Evolutionary conservation across 2,113 vertebrate species (phyloP), one percentile per base, ranked within the genome.

Genomic region (Prionailurus bengalensis): DNA sequence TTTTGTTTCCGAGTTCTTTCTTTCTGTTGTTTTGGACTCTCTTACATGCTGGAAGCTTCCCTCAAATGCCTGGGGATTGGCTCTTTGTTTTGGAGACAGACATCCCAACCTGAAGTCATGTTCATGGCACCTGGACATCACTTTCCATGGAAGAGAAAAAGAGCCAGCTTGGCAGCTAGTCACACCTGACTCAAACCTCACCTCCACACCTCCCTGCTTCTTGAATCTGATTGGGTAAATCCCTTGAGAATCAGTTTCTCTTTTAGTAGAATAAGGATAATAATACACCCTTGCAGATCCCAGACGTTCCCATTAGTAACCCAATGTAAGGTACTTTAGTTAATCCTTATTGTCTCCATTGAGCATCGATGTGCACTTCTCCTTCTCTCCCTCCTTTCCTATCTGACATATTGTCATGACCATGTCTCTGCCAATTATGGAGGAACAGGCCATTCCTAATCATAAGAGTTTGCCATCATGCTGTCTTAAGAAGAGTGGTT

Each of bases 201-300:
- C 19, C 29, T 76, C 68, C 68, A 58, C 51, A 70, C 58, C 48
- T 81, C 68, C 55, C 51, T 51, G 27, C 33, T 93, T 82, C 79
- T 81, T 61, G 17, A 65, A 31, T 27, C 29, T 14, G 4, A 76
- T 27, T 89, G 45, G 23, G 25, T 82, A 74, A 89, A 74, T 93
- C 31, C 25, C 68, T 6, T 58, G 58, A 68, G 66, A 16, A 45
- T 82, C n/a, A 23, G 25, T 53, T 76, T 83, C 48, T 39, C 63
- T 82, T 48, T 83, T 53, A 93, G 68, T 36, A 83, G 74, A 76
- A 92, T 82, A 63, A 93, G 23, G 25, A 96, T 76, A 68, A 70
- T 70, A 61, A 93, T 81, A 92, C 14, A 76, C 70, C 55, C 45
- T 65, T 68, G 17, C 45, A 66, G 68, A 48, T 45, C 45, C 19